Conservation (phyloP, 2,797 vertebrate species). For the Zenarchopterus dispar region DNA sequence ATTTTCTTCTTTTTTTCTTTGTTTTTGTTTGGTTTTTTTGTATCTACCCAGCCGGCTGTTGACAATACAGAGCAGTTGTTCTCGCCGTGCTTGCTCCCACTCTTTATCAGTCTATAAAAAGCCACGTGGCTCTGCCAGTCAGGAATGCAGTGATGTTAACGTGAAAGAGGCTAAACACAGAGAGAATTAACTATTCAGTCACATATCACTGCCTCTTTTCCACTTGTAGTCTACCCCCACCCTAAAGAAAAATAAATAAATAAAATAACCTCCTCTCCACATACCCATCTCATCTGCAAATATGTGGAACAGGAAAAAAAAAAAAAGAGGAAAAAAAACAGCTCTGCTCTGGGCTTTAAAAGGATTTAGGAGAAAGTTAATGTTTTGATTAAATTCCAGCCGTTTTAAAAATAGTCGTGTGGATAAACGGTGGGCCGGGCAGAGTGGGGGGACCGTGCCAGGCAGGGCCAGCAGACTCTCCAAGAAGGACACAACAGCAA, state of each 20-base stretch:
- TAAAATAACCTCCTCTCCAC: constrained; percentile 16
- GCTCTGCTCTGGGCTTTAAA: constrained; percentile 71
- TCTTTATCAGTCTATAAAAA: constrained; percentile 65
- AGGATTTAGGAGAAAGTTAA: constrained; percentile 70
- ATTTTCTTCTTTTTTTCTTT: constrained; percentile 40
- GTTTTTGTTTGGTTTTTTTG: background rate
- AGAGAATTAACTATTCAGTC: constrained; percentile 39
- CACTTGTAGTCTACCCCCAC: background rate
- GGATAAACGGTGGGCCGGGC: constrained; percentile 71
- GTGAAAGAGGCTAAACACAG: constrained; percentile 38
- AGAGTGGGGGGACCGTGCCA: constrained; percentile 59
- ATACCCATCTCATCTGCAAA: constrained; percentile 49
- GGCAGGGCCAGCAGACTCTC: constrained; percentile 62
- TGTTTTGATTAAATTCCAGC: constrained; percentile 83
- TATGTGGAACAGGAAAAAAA: constrained; percentile 73
- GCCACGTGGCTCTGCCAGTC: constrained; percentile 57
- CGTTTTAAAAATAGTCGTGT: constrained; percentile 80
- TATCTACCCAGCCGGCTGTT: constrained; percentile 57
- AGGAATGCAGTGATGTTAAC: constrained; percentile 60
- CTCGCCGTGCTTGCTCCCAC: constrained; percentile 34
- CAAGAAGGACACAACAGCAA: constrained; percentile 52
- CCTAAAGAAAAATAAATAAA: background rate
- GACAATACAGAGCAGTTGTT: constrained; percentile 44
- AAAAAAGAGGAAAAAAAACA: constrained; percentile 50
- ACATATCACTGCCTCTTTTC: too few species aligned